phyloP scores from a whole-genome alignment of 2,888 invertebrate genomes.

The Zootermopsis nevadensis region DNA sequence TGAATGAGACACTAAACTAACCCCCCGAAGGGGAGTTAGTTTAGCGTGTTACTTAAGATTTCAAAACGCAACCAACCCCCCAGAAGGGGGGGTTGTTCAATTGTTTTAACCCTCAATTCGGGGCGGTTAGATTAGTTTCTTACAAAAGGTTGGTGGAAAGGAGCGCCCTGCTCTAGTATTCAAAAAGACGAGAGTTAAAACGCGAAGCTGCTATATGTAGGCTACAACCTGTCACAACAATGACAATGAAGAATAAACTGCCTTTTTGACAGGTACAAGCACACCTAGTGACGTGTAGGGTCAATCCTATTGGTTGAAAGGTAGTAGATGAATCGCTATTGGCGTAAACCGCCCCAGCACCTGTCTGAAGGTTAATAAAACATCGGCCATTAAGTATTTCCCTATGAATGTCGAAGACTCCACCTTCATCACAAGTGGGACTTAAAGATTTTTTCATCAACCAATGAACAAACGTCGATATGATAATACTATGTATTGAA shows the following conservation, averaged over 20 bases:
- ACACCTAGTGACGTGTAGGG: background rate
- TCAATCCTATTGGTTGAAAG: background rate
- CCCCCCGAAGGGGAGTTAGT: too few species aligned
- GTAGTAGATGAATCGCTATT: background rate
- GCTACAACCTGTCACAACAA: background rate
- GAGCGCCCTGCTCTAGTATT: background rate
- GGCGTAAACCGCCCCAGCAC: background rate
- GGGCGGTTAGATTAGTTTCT: too few species aligned
- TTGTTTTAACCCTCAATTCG: too few species aligned
- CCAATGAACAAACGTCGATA: background rate
- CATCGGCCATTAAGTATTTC: background rate
- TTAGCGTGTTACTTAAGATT: too few species aligned
- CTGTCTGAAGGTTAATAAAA: background rate
- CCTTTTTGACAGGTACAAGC: background rate
- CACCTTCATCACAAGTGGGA: background rate
- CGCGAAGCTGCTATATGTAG: background rate
- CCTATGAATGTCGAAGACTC: background rate
- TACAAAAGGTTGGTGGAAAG: background rate
- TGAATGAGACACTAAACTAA: too few species aligned
- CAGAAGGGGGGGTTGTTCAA: too few species aligned
- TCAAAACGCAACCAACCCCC: too few species aligned
- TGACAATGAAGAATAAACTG: background rate
- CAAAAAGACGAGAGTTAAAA: background rate
- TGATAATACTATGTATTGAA: background rate
- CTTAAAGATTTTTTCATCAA: conserved; percentile 11